phyloP scores from a whole-genome alignment of 2,113 vertebrate genomes.

The Rhinogobius similis region DNA sequence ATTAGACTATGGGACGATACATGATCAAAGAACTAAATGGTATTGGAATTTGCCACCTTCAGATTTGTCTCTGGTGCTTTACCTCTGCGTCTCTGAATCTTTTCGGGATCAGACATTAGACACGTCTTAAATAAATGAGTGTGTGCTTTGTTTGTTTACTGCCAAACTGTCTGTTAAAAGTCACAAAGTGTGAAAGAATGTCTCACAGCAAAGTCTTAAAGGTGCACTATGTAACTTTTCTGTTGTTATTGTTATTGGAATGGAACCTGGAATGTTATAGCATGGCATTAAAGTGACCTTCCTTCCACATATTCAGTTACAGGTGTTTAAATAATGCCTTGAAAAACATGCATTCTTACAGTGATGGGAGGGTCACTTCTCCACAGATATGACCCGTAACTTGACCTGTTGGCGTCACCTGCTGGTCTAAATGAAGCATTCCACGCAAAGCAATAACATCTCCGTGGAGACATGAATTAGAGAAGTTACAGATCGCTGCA shows the following conservation, averaged over 20 bases:
- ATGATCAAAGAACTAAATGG: too few relatives aligned
- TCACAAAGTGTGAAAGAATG: neutral
- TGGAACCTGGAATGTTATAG: too few relatives aligned
- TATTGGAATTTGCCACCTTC: too few relatives aligned
- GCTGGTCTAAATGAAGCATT: neutral
- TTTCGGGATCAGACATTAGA: neutral
- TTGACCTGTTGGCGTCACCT: neutral
- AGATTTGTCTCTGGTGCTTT: too few relatives aligned
- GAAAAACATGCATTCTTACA: too few relatives aligned
- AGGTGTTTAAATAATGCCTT: too few relatives aligned
- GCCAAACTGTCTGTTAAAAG: neutral
- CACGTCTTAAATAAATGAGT: neutral
- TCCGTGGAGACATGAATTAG: neutral
- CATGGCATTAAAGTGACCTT: too few relatives aligned
- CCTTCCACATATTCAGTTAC: too few relatives aligned
- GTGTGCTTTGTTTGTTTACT: neutral
- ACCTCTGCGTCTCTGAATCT: neutral
- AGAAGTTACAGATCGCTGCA: too few relatives aligned
- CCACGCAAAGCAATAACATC: neutral
- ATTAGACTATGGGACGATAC: too few relatives aligned
- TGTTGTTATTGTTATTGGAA: too few relatives aligned
- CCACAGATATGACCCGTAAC: neutral
- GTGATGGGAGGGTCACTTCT: too few relatives aligned
- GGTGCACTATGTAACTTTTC: neutral
- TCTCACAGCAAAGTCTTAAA: neutral